These are phyloP conservation scores for Rhineura floridana DNA, from an alignment of 2,113 vertebrate genomes.

Conservation along the genomic window DNA sequence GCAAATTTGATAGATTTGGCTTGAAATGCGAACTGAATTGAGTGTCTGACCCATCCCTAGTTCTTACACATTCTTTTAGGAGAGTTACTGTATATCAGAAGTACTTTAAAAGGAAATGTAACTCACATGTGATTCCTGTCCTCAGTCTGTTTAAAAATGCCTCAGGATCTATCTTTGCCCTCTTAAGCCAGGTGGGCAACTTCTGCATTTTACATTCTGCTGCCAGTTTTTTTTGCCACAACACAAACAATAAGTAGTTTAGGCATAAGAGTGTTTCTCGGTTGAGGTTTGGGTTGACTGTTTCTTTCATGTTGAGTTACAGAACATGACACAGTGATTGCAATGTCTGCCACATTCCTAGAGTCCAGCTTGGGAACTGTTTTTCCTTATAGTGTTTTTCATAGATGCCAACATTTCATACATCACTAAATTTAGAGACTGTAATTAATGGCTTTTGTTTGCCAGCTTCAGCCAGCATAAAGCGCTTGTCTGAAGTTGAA, in stretches of 20 bases:
- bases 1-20: too few species aligned
- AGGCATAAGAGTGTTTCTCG: background rate
- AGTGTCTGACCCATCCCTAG: too few species aligned
- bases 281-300: background rate
- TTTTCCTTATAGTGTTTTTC: conserved; percentile 1
- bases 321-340: background rate
- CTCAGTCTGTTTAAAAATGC: background rate
- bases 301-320: background rate
- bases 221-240: background rate
- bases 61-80: background rate
- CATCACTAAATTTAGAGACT: conserved; percentile 11
- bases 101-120: background rate
- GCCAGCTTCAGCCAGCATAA: conserved; percentile 2
- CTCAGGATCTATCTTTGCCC: background rate
- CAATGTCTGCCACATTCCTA: background rate
- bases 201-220: background rate
- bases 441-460: conserved; percentile 26
- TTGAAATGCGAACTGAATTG: too few species aligned
- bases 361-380: background rate
- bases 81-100: background rate
- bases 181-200: background rate
- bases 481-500: conserved; percentile 30
- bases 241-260: background rate
- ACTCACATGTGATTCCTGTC: background rate
- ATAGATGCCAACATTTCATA: conserved; percentile 7